Percentiles rank a stretch among this genome's conserved stretches.
Evolutionary conservation across 2,888 invertebrate species (phyloP).

Genomic region (Thymelicus lineola): DNA sequence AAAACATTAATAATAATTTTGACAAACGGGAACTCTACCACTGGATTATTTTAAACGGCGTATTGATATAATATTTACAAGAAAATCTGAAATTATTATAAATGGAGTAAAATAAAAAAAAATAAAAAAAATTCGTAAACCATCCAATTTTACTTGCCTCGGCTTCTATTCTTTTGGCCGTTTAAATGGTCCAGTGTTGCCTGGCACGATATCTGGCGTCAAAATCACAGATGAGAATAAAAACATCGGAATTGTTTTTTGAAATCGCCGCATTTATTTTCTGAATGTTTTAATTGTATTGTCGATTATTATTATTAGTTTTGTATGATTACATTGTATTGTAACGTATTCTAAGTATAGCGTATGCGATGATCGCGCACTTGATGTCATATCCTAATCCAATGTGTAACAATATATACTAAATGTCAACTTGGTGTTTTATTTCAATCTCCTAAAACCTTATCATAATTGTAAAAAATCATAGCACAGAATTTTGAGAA

Average conservation of each 20-base stretch:
- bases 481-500: no score
- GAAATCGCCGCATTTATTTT: constrained; percentile 62
- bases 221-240: constrained; percentile 61
- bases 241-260: constrained; percentile 47
- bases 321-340: constrained; percentile 49
- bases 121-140: no score
- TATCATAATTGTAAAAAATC: neutral
- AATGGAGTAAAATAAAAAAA: constrained; percentile 4
- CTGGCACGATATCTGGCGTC: constrained; percentile 48
- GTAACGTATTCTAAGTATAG: constrained; percentile 44
- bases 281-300: constrained; percentile 47
- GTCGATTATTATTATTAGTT: constrained; percentile 47
- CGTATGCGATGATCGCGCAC: constrained; percentile 64
- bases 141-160: constrained; percentile 5
- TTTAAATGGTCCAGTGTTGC: constrained; percentile 39
- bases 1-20: constrained; percentile 35
- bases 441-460: constrained; percentile 35
- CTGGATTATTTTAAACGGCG: constrained; percentile 28
- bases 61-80: neutral
- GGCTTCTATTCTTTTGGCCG: constrained; percentile 25
- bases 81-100: neutral
- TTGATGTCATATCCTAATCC: constrained; percentile 67
- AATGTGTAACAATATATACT: constrained; percentile 63
- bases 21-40: constrained; percentile 26
- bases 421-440: constrained; percentile 56